Evolutionary conservation across 1,140 invertebrate species (phyloP), one percentile per base, ranked within the genome.

Genomic region (Eriosoma lanigerum): DNA sequence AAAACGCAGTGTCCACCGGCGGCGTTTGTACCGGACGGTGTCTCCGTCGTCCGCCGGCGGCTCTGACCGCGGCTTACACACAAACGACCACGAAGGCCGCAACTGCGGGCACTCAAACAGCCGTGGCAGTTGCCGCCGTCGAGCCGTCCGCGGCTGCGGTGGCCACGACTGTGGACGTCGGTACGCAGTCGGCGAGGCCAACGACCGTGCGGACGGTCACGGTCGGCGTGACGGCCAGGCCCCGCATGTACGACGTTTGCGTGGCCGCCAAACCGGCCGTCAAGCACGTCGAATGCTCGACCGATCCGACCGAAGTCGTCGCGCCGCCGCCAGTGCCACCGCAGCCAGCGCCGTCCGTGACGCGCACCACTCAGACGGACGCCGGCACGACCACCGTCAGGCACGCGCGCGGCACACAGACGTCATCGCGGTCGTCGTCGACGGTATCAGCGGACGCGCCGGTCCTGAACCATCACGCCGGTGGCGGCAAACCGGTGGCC

Each of bases 331-430:
- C n/a, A n/a, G 8, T 26, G 70, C 54, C 1, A n/a, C 32, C 50
- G 70, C 54, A 1, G 32, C 32, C 50, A 2, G n/a, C 1, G 32
- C 54, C 73, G 6, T n/a, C n/a, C n/a, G 54, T 76, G 32, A 21
- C 54, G n/a, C 73, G 73, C 15, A n/a, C 54, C 52, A 60, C 54
- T 1, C 73, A 76, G 32, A 76, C 73, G 52, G 73, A 76, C 29
- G 10, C 15, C 19, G 8, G 5, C 2, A 2, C n/a, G 32, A 54
- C 32, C 19, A 17, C 24, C 19, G n/a, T 19, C 52, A 12, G 5
- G 6, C 0, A 32, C 21, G 0, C 54, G 73, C 12, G 38, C 1
- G 21, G 38, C 52, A 76, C 73, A 15, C 73, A 76, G 15, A 76
- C 73, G 29, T 17, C n/a, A 13, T 12, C 70, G 6, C 2, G 15